Base-by-base conservation (phyloP, 1,140 invertebrate genomes). In the Neodiprion virginianus region DNA sequence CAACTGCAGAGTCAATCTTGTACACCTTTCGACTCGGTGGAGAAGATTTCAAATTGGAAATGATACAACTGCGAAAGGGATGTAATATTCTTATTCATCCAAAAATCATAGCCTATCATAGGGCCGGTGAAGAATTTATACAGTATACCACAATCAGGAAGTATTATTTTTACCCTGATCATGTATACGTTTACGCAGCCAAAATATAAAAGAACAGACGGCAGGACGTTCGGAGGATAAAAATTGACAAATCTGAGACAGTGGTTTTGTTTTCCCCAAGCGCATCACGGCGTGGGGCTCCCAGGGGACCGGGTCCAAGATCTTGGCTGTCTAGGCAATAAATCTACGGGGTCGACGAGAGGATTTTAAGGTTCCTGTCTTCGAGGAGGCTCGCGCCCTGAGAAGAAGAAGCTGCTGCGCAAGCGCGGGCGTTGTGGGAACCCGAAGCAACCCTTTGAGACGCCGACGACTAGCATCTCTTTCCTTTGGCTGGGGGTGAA, bases 401-500 rank as follows among this genome's bases (percentile, higher is more conserved):
- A 61, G 53, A 61, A 61, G 53, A 61, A 12, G 11, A 61, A 61
- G 53, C 11, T 14, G 53, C 53, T 61, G 53, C 53, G 53, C 53
- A 61, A 61, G 53, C 53, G 53, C 53, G 53, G 53, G 53, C 53
- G 53, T 12, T 61, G 53, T 61, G 53, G 40, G 21, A 69, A 14
- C 10, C 12, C 10, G 1, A 69, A 21, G 21, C 67, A 69, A 69
- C 67, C 67, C 67, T 69, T 69, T 69, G 67, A 69, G 40, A 69
- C 11, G 67, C 67, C 67, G 67, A 69, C 67, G 21, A 47, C 11
- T 14, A 47, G 67, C 7, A 47, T 12, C n/a, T 61, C 53, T 61
- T 17, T 61, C 53, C 53, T 61, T 61, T 61, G n/a, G 40, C 23
- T 69, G 67, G 40, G 67, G 67, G 67, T 69, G 67, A 69, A 69